Evolutionary conservation across 2,113 vertebrate species (phyloP), one percentile per base, ranked within the genome.

Genomic region (Macquaria ambigua): DNA sequence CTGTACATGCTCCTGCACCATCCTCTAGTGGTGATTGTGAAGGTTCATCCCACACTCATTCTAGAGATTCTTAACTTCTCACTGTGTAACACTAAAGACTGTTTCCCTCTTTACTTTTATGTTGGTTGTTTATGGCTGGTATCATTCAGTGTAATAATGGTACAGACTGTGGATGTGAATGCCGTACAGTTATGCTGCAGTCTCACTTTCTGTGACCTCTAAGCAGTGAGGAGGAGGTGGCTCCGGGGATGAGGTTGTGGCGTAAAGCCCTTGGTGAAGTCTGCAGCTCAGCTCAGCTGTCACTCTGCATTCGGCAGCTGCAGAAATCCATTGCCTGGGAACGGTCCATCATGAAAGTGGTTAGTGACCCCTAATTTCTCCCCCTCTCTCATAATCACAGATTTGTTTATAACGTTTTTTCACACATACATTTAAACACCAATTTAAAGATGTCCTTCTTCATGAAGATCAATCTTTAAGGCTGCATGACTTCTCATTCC

Each of bases 321-420:
- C 97, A 98, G 96, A 99, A 98, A 95, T 97, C 97, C 88, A 97
- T 99, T 85, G 96, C 97, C 76, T 99, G 98, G 98, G 97, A 99
- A 93, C 97, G 97, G 93, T 97, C 97, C 91, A 97, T 99, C 95
- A 97, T 98, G 97, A 99, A 99, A 97, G 97, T 98, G 96, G 98
- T 99, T 94, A 95, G 98, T 88, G 48, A 53, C 25, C 31, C 31
- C 25, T 76, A 9, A 34, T 71, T 69, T 55, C 25, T 68, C 48
- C n/a, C 31, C 53, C 48, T 28, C 48, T 56, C 21, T 20, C 53
- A 39, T 31, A 12, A 11, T 72, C 84, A 70, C 41, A 48, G 41
- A 81, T 58, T 69, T 77, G 55, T 74, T 78, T 41, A n/a, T 58
- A 15, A 70, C 3, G n/a, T 87, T 75, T 56, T 23, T n/a, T 34